Base-by-base conservation (phyloP, 2,113 vertebrate genomes). In the Corythaeola cristata region DNA sequence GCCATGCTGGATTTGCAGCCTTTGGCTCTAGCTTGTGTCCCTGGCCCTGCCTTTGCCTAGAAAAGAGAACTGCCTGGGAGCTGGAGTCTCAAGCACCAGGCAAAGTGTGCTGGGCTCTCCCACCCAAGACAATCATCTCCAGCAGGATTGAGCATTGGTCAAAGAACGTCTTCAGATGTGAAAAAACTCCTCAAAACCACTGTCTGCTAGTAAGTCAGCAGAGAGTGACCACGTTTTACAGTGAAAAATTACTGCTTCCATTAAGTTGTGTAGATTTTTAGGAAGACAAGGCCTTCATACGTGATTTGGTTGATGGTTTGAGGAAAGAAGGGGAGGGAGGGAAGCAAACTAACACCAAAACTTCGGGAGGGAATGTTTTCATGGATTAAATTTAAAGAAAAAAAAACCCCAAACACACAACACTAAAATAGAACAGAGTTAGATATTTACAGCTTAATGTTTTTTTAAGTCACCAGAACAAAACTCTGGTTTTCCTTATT, bases 401-500 rank as follows among this genome's bases (percentile, higher is more conserved):
- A 62, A 81, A 60, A 28, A 26, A 32, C 12, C 33, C 17, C 6
- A 55, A 35, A 30, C 56, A 81, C 41, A 81, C 23, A 71, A 59
- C 49, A 52, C 71, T 83, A 94, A 95, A 96, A 95, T 95, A 97
- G 96, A 93, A 95, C 37, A n/a, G 82, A 94, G 77, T 73, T 96
- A 72, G 90, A 95, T 95, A 97, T 97, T 97, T 97, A 96, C 86
- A 93, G 93, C 89, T 88, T 90, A 80, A 92, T 95, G 89, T 23
- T 96, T 93, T 93, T 95, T 97, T 63, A 96, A 97, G 88, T 95
- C 87, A 97, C 88, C 85, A 95, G 94, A 97, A 96, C 93, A 97
- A 97, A 97, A 96, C 80, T 89, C 93, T 87, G 92, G 89, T 94
- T 97, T 96, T 93, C 56, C 96, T 97, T 97, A 97, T 97, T 97